phyloP scores from a whole-genome alignment of 2,797 vertebrate species.

The Chelonia mydas region DNA sequence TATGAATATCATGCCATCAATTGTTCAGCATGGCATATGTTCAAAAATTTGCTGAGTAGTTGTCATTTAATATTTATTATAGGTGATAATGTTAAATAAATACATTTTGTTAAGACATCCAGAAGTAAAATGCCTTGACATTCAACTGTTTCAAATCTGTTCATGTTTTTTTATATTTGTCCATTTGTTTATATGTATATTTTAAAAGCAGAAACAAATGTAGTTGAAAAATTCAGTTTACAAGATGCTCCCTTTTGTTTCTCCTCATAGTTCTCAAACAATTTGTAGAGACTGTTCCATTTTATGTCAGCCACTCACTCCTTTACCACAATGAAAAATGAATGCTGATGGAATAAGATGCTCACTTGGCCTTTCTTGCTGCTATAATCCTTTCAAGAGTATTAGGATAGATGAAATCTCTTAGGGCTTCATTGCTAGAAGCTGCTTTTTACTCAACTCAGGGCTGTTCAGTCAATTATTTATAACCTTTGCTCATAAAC shows the following conservation, averaged over 20 bases:
- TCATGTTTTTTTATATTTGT: background rate
- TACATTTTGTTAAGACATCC: constrained; percentile 25
- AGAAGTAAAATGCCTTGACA: constrained; percentile 16
- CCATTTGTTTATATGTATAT: constrained; percentile 22
- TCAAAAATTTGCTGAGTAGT: background rate
- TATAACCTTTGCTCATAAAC: constrained; percentile 19
- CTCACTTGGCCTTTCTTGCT: constrained; percentile 41
- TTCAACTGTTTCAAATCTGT: constrained; percentile 33
- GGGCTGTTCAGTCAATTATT: constrained; percentile 53
- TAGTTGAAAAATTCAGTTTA: constrained; percentile 36
- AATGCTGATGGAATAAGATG: constrained; percentile 51
- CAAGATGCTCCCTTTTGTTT: constrained; percentile 29
- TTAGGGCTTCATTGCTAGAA: constrained; percentile 44
- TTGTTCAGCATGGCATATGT: background rate
- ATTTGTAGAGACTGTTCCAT: background rate
- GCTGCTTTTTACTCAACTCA: constrained; percentile 18
- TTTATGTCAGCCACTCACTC: constrained; percentile 51
- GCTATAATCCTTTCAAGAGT: constrained; percentile 51
- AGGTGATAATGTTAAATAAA: constrained; percentile 33
- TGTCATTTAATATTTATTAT: constrained; percentile 48
- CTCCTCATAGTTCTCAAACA: constrained; percentile 19
- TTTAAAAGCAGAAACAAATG: constrained; percentile 44
- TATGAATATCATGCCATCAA: background rate
- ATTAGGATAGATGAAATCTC: constrained; percentile 43
- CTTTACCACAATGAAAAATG: constrained; percentile 52